Conservation (phyloP, 2,888 invertebrate species). For the Nomada fucata region DNA sequence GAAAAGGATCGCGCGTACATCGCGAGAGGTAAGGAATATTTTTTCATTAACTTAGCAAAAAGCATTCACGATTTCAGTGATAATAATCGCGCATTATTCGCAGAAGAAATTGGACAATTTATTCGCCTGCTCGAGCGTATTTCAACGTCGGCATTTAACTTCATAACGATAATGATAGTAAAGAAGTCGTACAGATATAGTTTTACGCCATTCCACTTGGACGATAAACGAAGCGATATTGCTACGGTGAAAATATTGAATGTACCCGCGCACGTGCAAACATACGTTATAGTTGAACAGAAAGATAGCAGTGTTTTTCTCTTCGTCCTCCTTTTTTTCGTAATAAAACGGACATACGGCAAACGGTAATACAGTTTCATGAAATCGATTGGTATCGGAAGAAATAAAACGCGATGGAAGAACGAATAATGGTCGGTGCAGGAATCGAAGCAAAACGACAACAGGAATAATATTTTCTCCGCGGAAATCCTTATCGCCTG, state of each 20-base stretch:
- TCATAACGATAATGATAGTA: background rate
- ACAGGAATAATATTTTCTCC: slow-evolving; percentile 2
- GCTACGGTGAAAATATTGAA: slow-evolving; percentile 4
- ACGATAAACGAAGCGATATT: slow-evolving; percentile 7
- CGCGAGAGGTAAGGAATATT: no score
- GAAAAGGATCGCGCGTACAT: no score
- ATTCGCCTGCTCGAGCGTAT: no score
- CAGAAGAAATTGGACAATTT: background rate
- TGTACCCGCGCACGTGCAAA: background rate
- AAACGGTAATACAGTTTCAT: slow-evolving; percentile 24
- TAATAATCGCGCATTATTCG: no score
- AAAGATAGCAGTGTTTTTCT: slow-evolving; percentile 10
- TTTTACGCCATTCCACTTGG: background rate
- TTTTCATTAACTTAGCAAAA: no score
- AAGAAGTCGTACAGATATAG: background rate
- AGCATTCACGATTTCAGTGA: no score
- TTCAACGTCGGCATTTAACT: background rate
- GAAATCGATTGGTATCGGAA: slow-evolving; percentile 25
- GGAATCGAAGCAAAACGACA: slow-evolving; percentile 14
- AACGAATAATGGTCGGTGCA: background rate
- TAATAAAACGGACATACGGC: slow-evolving; percentile 6
- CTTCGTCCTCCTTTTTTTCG: background rate
- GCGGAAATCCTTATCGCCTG: slow-evolving; percentile 3
- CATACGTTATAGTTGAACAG: background rate
- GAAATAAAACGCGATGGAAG: background rate